A percentile compares a stretch with the other conserved stretches of the same genome.
phyloP scores from a whole-genome alignment of 1,140 invertebrate species.

The Mylabris phalerata region DNA sequence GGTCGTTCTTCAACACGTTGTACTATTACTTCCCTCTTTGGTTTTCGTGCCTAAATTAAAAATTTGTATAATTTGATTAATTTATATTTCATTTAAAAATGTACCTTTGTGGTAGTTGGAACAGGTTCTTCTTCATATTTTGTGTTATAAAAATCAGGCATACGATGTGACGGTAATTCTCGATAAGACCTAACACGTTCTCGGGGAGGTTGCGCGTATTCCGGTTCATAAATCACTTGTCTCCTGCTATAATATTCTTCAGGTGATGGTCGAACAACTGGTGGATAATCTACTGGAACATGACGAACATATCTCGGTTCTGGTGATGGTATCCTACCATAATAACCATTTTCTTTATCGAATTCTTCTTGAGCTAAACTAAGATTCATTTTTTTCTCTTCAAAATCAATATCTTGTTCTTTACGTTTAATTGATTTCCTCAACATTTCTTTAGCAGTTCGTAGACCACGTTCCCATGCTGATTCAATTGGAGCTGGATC shows the following conservation, averaged over 20 bases:
- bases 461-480: conserved; percentile 87
- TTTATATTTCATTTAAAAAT: background rate
- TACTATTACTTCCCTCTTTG: conserved; percentile 70
- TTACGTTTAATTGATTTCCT: conserved; percentile 87
- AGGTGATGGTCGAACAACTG: conserved; percentile 22
- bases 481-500: conserved; percentile 63
- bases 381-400: conserved; percentile 92
- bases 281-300: conserved; percentile 32
- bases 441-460: conserved; percentile 86
- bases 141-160: conserved; percentile 35
- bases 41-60: conserved; percentile 40
- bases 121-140: conserved; percentile 38
- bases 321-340: conserved; percentile 49
- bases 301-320: conserved; percentile 39
- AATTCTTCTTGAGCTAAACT: conserved; percentile 76
- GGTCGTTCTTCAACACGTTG: conserved; percentile 49
- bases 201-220: conserved; percentile 36
- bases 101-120: conserved; percentile 12
- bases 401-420: conserved; percentile 92
- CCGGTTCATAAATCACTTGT: conserved; percentile 37
- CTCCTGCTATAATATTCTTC: conserved; percentile 36
- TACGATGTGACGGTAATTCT: conserved; percentile 33
- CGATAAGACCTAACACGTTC: conserved; percentile 41
- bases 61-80: background rate
- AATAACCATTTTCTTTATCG: conserved; percentile 83